Conservation (phyloP, 2,113 vertebrate genomes). For the Coptodon rendalli region DNA sequence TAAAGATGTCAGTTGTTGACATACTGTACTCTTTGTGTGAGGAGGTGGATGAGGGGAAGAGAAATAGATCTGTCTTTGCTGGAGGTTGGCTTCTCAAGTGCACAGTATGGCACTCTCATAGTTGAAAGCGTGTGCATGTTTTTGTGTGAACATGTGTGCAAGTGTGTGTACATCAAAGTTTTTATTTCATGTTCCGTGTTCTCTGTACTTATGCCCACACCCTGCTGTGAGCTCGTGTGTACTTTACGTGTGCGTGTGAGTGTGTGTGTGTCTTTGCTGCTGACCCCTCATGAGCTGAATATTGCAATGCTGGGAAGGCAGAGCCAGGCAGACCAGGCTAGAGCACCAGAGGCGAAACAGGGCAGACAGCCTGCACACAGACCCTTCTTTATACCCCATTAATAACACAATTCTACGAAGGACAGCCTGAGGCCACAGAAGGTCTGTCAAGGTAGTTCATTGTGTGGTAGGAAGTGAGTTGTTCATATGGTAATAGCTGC, state of each 20-base stretch:
- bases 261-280: conserved; percentile 17
- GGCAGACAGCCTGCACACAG: conserved; percentile 48
- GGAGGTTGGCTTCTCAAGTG: conserved; percentile 24
- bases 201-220: conserved; percentile 17
- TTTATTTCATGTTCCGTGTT: conserved; percentile 41
- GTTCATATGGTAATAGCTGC: conserved; percentile 69
- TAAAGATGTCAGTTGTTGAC: conserved; percentile 19
- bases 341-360: conserved; percentile 12
- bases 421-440: conserved; percentile 54
- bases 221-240: conserved; percentile 46
- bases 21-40: neutral
- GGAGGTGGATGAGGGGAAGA: conserved; percentile 7
- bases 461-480: conserved; percentile 57
- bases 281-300: conserved; percentile 45
- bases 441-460: conserved; percentile 61
- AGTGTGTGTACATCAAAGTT: conserved; percentile 33
- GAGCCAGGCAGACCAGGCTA: neutral
- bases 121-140: conserved; percentile 35
- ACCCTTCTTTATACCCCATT: conserved; percentile 57
- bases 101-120: conserved; percentile 34
- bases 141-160: conserved; percentile 22
- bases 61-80: conserved; percentile 33
- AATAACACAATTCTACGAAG: conserved; percentile 48
- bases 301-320: conserved; percentile 41
- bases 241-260: conserved; percentile 38